phyloP scores from a whole-genome alignment of 2,113 vertebrate species.

The Cheilinus undulatus region DNA sequence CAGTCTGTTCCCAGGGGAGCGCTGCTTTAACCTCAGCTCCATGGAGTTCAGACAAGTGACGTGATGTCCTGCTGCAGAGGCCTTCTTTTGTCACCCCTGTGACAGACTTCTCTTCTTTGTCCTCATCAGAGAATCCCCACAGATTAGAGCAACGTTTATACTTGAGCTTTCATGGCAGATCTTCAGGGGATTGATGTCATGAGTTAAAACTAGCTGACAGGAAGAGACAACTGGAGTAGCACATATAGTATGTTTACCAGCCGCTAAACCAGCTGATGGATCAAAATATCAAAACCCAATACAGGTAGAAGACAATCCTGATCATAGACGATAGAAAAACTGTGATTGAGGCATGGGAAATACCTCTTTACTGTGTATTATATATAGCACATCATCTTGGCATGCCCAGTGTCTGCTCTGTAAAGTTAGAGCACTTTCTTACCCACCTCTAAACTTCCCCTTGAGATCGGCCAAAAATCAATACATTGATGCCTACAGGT shows the following conservation, averaged over 20 bases:
- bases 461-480: conserved; percentile 7
- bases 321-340: no score
- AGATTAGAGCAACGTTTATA: conserved; percentile 45
- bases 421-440: conserved; percentile 17
- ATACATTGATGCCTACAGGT: conserved; percentile 46
- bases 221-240: conserved; percentile 18
- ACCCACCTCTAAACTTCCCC: conserved; percentile 27
- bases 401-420: background rate
- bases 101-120: conserved; percentile 47
- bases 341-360: no score
- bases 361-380: no score
- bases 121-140: conserved; percentile 55
- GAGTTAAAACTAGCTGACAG: conserved; percentile 44
- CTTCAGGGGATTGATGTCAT: conserved; percentile 46
- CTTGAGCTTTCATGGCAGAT: conserved; percentile 31
- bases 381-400: no score
- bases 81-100: conserved; percentile 60
- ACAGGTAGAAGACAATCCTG: no score
- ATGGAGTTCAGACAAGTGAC: conserved; percentile 73
- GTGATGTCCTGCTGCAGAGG: conserved; percentile 56
- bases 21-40: conserved; percentile 63
- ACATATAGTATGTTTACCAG: no score
- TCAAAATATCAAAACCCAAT: no score
- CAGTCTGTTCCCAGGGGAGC: conserved; percentile 57
- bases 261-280: no score